Base-by-base conservation (phyloP, 2,888 invertebrate species). In the Sarcophaga carnaria region DNA sequence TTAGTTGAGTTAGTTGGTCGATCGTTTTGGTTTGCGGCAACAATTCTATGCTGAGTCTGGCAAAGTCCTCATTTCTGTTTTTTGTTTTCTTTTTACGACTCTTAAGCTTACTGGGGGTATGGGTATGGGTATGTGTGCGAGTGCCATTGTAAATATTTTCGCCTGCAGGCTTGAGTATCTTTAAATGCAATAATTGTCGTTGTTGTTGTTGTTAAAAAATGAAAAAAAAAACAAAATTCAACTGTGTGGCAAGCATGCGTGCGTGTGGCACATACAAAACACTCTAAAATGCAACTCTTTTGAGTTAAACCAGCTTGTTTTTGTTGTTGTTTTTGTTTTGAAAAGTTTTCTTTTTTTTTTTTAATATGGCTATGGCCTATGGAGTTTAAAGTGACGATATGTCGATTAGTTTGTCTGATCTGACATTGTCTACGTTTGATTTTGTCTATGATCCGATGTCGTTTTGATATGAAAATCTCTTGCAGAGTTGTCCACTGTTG, bases 181-280 rank as follows among this genome's bases (percentile, higher is more conserved):
- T 62, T 64, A 63, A 54, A 54, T 54, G 54, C 14, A 37, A 37
- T 37, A 37, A 37, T 37, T 54, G 54, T 72, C 62, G 27, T 78
- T 17, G 49, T 27, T 5, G 22, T 69, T 45, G 14, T 45, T 69
- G 72, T 66, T 74, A 74, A 62, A 77, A 81, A 63, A 66, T 27
- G 20, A 20, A 22, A 47, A 49, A 20, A 47, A 49, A 78, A 62
- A 67, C 60, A 25, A 80, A 85, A 70, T 75, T 76, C 25, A 82
- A 72, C 77, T 69, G 76, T 83, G 54, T 54, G 54, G 54, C 17
- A 6, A 14, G 86, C 83, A 83, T 86, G 86, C 54, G 17, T 54
- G 86, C 83, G 86, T 86, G 86, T 86, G 86, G 86, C 80, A 84
- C 64, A 80, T 80, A 86, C 81, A 82, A 85, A 84, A 83, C 66